Base-by-base conservation (phyloP, 2,888 invertebrate species). In the Zaprionus lineosus region DNA sequence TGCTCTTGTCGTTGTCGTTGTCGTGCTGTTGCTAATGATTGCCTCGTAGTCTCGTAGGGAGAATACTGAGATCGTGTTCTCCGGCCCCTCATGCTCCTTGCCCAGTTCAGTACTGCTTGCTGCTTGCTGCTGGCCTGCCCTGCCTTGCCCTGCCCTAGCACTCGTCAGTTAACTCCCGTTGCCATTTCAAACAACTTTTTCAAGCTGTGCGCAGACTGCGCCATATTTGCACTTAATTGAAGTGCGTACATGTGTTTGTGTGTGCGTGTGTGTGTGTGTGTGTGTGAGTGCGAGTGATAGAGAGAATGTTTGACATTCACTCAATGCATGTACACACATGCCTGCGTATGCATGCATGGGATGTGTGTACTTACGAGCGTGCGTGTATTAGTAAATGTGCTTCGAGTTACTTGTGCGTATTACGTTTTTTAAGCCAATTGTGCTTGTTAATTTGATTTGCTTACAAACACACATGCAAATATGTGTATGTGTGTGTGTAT, bases 211-310 rank as follows among this genome's bases (percentile, higher is more conserved):
- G 66, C 77, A 61, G 72, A 72, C 75, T 83, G 77, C 78, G 81
- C 86, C 86, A 85, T 86, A 79, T 79, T 86, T 83, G 75, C 83
- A 82, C 81, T 74, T 84, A 87, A 82, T 86, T 86, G 74, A 86
- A 86, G 84, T 70, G 84, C 60, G 52, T 71, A 66, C 21, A 33
- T 46, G 4, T 58, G 44, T 47, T 29, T 40, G 40, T 29, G 41
- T 36, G 36, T 50, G 50, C 34, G 37, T 34, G 52, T 7, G 31
- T 24, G 7, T 19, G 44, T n/a, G 29, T 5, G 33, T 39, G 40
- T 29, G 41, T 34, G 34, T 50, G 50, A 36, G 39, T 36, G 50
- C 6, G n/a, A n/a, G n/a, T n/a, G n/a, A n/a, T n/a, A n/a, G n/a
- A n/a, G n/a, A n/a, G n/a, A n/a, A 31, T 26, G n/a, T 24, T 12